Base-by-base conservation (phyloP, 2,113 vertebrate species). In the Hystrix cristata region DNA sequence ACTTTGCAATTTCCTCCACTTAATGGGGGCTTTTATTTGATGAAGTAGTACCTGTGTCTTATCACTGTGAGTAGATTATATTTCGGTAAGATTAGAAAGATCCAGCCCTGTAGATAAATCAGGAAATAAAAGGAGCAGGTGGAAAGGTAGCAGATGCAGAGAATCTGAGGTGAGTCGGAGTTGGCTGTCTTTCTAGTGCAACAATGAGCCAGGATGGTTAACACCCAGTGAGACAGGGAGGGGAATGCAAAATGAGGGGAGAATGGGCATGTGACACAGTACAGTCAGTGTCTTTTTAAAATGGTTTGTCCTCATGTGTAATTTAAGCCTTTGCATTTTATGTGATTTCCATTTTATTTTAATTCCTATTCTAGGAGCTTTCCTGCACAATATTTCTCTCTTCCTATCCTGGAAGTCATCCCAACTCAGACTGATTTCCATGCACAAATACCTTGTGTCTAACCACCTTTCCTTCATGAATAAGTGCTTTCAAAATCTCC, bases 271-370 rank as follows among this genome's bases (percentile, higher is more conserved):
- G 48, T 16, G 57, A 60, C 16, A 74, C 27, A 57, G 53, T 11
- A 51, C 3, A 67, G 8, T 27, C 19, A 0, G 29, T 57, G 18
- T 18, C 21, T 78, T 67, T 74, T 14, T 5, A 62, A 29, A 23
- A 55, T 57, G 46, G 23, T 87, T 81, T 83, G 76, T 43, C 18
- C 12, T 13, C 25, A 25, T 34, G n/a, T 59, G 53, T 80, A 72
- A 83, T 94, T 89, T 76, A 94, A 80, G 74, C 31, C 12, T 31
- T 87, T 90, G n/a, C 8, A 82, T 29, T 78, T 84, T 7, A 38
- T 31, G 85, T 14, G 23, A 86, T 71, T 90, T n/a, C 2, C 14
- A 48, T 90, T 90, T 74, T 72, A 23, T 88, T 9, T 53, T 90
- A 67, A 38, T 92, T 93, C 48, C 16, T 53, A 87, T 51, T 82